Evolutionary conservation across 2,888 invertebrate genomes (phyloP).

Genomic region (Drosophila lacicola): DNA sequence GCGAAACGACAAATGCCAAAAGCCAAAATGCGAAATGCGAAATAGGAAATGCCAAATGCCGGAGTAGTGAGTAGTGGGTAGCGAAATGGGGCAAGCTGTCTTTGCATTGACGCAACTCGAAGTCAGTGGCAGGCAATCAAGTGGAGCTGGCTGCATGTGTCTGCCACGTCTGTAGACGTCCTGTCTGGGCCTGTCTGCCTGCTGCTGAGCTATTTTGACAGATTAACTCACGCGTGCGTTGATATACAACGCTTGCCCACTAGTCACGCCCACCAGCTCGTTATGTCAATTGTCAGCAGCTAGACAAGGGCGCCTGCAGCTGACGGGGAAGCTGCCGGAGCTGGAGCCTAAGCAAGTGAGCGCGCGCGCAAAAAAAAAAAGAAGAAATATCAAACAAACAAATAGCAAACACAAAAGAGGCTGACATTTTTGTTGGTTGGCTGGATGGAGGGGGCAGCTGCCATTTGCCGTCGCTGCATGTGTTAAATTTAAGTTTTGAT

Average conservation of each 20-base stretch:
- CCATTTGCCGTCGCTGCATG: slow-evolving; percentile 78
- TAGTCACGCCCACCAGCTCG: slow-evolving; percentile 38
- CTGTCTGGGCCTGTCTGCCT: slow-evolving; percentile 31
- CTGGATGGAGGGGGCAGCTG: slow-evolving; percentile 35
- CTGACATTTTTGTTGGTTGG: slow-evolving; percentile 30
- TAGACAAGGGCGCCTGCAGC: slow-evolving; percentile 28
- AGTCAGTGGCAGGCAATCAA: slow-evolving; percentile 43
- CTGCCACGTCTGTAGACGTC: slow-evolving; percentile 1
- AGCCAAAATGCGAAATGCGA: slow-evolving; percentile 16
- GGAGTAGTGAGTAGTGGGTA: background rate
- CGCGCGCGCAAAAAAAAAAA: slow-evolving; percentile 13
- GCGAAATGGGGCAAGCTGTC: slow-evolving; percentile 23
- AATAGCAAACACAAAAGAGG: slow-evolving; percentile 62
- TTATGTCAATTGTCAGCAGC: slow-evolving; percentile 58
- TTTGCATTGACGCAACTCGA: slow-evolving; percentile 61
- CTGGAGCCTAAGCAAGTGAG: background rate
- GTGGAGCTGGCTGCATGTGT: slow-evolving; percentile 23
- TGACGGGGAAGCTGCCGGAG: slow-evolving; percentile 22
- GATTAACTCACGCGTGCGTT: slow-evolving; percentile 77
- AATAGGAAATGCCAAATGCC: background rate
- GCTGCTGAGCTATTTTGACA: slow-evolving; percentile 77
- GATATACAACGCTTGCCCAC: slow-evolving; percentile 53
- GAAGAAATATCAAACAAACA: slow-evolving; percentile 50
- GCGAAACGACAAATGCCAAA: slow-evolving; percentile 53
- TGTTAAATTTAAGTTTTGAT: slow-evolving; percentile 83